These are phyloP conservation scores for Leucophenga varia DNA, from an alignment of 1,140 invertebrate genomes.

Conservation along the genomic window DNA sequence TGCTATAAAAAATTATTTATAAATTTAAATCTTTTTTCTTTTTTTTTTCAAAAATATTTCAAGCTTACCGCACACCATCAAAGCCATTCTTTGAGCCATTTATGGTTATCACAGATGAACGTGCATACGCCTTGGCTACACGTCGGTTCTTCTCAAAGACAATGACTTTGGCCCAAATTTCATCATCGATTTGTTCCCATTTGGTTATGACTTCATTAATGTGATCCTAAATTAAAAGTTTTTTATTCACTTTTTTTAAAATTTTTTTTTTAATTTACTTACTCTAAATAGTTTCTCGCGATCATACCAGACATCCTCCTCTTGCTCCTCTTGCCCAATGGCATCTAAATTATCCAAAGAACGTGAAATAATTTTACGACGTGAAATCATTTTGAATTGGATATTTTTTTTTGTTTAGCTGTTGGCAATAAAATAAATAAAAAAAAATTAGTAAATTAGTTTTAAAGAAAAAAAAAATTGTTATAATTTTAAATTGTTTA, in stretches of 20 bases:
- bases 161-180: slow-evolving; percentile 97
- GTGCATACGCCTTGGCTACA: slow-evolving; percentile 92
- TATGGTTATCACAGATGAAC: slow-evolving; percentile 89
- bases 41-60: background rate
- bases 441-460: slow-evolving; percentile 17
- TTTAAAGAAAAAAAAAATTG: slow-evolving; percentile 23
- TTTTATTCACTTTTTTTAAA: background rate
- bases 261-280: slow-evolving; percentile 45
- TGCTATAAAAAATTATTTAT: slow-evolving; percentile 61
- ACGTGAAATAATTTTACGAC: slow-evolving; percentile 84
- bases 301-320: slow-evolving; percentile 92
- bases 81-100: slow-evolving; percentile 94
- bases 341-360: slow-evolving; percentile 87
- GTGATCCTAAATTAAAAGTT: slow-evolving; percentile 73
- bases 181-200: slow-evolving; percentile 95
- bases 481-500: too few species aligned
- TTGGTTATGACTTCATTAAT: slow-evolving; percentile 94
- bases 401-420: slow-evolving; percentile 19
- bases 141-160: slow-evolving; percentile 89
- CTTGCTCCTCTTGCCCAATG: slow-evolving; percentile 70
- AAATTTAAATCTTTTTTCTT: background rate
- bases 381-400: slow-evolving; percentile 75
- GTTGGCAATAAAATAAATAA: slow-evolving; percentile 15
- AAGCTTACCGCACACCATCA: slow-evolving; percentile 84
- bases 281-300: slow-evolving; percentile 93